phyloP scores from a whole-genome alignment of 2,113 vertebrate species.

The Miniopterus natalensis region DNA sequence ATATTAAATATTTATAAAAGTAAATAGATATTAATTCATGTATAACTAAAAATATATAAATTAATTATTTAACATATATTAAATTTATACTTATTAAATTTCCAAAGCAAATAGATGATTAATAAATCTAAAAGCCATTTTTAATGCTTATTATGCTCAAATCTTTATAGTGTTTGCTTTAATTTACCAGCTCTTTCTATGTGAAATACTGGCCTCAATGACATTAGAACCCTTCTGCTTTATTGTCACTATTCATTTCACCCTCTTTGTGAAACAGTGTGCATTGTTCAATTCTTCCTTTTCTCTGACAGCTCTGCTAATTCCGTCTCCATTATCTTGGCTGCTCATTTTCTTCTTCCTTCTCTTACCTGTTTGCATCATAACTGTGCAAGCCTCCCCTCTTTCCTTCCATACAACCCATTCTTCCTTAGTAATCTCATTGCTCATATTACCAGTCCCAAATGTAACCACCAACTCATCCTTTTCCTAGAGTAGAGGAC shows the following conservation, averaged over 20 bases:
- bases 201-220: neutral
- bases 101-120: neutral
- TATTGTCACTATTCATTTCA: neutral
- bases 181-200: neutral
- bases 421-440: neutral
- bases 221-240: neutral
- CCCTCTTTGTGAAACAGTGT: neutral
- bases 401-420: neutral
- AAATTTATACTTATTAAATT: neutral
- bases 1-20: neutral
- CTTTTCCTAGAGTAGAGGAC: neutral
- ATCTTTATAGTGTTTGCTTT: neutral
- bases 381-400: neutral
- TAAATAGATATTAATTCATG: neutral
- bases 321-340: neutral
- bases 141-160: neutral
- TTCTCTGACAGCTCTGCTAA: neutral
- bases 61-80: neutral
- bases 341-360: neutral
- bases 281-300: neutral
- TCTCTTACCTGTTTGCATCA: neutral
- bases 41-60: neutral
- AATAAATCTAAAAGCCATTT: neutral
- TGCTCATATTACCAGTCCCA: neutral
- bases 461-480: neutral